phyloP scores from a whole-genome alignment of 2,888 invertebrate species.

The Miltochrista miniata region DNA sequence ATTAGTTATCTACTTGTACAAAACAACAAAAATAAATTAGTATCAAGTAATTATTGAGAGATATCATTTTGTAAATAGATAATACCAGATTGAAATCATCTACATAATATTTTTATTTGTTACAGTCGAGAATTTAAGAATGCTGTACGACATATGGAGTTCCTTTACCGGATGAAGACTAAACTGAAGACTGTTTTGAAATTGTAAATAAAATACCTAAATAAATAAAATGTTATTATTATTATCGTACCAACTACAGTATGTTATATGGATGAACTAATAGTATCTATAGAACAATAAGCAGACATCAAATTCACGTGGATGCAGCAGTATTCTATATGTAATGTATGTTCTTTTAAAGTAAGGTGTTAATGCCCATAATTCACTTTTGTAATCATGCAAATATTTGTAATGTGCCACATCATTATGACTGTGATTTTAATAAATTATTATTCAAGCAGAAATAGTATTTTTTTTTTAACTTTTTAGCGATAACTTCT shows the following conservation, averaged over 20 bases:
- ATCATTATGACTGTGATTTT: not conserved
- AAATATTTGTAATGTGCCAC: not conserved
- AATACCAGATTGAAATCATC: not conserved
- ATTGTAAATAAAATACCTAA: not conserved
- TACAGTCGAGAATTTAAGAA: slow-evolving; percentile 65
- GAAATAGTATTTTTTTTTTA: not conserved
- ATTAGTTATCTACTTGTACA: too few relatives aligned
- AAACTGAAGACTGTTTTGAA: not conserved
- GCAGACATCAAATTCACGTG: too few relatives aligned
- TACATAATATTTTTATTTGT: slow-evolving; percentile 30
- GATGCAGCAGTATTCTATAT: too few relatives aligned
- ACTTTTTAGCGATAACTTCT: not conserved
- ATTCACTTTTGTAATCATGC: not conserved
- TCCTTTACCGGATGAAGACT: not conserved
- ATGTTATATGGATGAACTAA: too few relatives aligned
- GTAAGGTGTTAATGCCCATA: not conserved
- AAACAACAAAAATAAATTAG: too few relatives aligned
- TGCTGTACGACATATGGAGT: not conserved
- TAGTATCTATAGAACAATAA: too few relatives aligned
- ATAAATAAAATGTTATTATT: too few relatives aligned
- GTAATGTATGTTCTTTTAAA: too few relatives aligned
- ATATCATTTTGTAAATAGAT: not conserved
- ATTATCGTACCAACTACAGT: too few relatives aligned
- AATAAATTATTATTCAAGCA: not conserved
- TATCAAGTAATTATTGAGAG: too few relatives aligned